Conservation (phyloP, 2,113 vertebrate genomes). For the Esox niger region DNA sequence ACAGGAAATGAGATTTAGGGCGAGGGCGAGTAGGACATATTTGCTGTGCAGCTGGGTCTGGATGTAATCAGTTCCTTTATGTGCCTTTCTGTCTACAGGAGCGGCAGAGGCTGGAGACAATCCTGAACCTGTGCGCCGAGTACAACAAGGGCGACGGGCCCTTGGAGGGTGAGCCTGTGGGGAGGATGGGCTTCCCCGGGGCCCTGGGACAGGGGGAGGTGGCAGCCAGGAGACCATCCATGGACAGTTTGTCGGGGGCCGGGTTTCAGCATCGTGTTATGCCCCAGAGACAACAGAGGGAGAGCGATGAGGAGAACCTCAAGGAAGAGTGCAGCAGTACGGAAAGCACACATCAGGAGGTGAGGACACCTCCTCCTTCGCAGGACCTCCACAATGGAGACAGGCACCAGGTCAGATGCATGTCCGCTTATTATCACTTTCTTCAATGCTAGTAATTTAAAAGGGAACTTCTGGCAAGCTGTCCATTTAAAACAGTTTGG, state of each 20-base stretch:
- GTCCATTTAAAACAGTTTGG: too few species aligned
- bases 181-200: conserved; percentile 51
- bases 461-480: too few species aligned
- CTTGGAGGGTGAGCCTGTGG: conserved; percentile 29
- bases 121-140: conserved; percentile 92
- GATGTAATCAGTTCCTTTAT: conserved; percentile 1
- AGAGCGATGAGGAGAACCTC: conserved; percentile 87
- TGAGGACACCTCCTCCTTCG: conserved; percentile 63
- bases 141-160: conserved; percentile 80
- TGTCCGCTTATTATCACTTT: background rate
- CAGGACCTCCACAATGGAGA: conserved; percentile 62
- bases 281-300: conserved; percentile 62
- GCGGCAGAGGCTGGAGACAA: conserved; percentile 94
- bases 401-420: conserved; percentile 57
- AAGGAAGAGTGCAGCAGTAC: conserved; percentile 95
- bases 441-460: background rate
- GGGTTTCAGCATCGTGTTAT: conserved; percentile 22
- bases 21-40: background rate
- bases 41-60: background rate
- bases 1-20: conserved; percentile 25
- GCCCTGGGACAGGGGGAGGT: conserved; percentile 18
- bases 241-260: conserved; percentile 40
- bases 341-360: conserved; percentile 94
- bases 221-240: conserved; percentile 29
- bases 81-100: conserved; percentile 52